Percentiles rank a stretch among this genome's conserved stretches.
These are phyloP conservation scores for Plagodis pulveraria DNA, from an alignment of 2,888 invertebrate genomes.

Conservation along the genomic window DNA sequence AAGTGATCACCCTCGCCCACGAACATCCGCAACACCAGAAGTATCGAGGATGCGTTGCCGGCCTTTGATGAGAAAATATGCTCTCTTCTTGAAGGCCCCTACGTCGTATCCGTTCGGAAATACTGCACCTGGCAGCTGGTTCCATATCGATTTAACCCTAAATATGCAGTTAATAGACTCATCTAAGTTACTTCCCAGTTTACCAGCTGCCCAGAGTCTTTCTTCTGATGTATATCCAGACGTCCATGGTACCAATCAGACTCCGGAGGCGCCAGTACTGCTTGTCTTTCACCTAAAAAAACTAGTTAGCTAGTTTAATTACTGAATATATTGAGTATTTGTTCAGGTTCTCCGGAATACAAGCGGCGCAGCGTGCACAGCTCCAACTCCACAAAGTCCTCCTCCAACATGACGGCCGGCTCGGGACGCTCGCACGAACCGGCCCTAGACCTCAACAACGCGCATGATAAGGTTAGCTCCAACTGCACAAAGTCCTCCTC, in stretches of 20 bases:
- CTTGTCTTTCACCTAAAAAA: conserved; percentile 86
- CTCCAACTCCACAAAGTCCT: conserved; percentile 91
- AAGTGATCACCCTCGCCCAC: too few species aligned
- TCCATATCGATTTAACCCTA: too few species aligned
- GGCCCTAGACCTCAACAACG: conserved; percentile 43
- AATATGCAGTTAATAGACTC: conserved; percentile 30
- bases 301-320: too few species aligned
- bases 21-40: too few species aligned
- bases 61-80: too few species aligned
- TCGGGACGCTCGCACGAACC: conserved; percentile 83
- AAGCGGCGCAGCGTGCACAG: conserved; percentile 86
- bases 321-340: too few species aligned
- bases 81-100: too few species aligned
- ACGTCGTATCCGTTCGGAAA: too few species aligned
- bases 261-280: conserved; percentile 90
- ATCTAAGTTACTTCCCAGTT: conserved; percentile 95
- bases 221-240: conserved; percentile 97
- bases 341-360: conserved; percentile 74
- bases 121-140: too few species aligned
- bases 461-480: conserved; percentile 75
- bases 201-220: conserved; percentile 92
- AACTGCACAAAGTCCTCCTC: conserved; percentile 92
- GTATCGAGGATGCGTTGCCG: too few species aligned
- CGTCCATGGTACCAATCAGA: conserved; percentile 98
- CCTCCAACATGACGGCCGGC: conserved; percentile 90